These are phyloP conservation scores for Plebejus argus DNA, from an alignment of 2,888 invertebrate species.

Conservation along the genomic window DNA sequence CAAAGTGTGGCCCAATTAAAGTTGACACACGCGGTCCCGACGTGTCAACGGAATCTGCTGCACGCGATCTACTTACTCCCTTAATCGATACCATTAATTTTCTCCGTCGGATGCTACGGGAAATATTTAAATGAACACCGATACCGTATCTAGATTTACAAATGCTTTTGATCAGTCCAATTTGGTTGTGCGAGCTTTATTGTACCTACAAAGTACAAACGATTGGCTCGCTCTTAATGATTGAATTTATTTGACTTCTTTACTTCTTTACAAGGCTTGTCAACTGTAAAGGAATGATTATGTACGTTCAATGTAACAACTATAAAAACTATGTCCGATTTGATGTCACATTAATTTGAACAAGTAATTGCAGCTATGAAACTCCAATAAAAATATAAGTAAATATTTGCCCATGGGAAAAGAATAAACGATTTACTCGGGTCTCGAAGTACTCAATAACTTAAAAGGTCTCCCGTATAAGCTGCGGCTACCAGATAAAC, in stretches of 20 bases:
- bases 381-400: too few species aligned
- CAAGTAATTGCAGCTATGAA: too few species aligned
- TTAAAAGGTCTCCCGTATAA: neutral
- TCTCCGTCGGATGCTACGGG: slow-evolving; percentile 49
- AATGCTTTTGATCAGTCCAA: slow-evolving; percentile 14
- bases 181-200: neutral
- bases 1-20: slow-evolving; percentile 77
- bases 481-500: neutral
- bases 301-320: too few species aligned
- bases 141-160: slow-evolving; percentile 30
- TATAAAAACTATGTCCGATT: too few species aligned
- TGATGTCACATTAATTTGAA: too few species aligned
- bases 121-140: slow-evolving; percentile 38
- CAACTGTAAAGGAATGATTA: too few species aligned
- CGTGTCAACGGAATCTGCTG: slow-evolving; percentile 67
- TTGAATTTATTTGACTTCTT: neutral
- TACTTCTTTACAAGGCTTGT: neutral
- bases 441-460: neutral
- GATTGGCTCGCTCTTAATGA: neutral
- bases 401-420: too few species aligned
- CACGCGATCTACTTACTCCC: slow-evolving; percentile 71
- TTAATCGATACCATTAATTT: slow-evolving; percentile 77
- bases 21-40: slow-evolving; percentile 73
- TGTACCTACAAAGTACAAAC: neutral
- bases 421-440: too few species aligned